phyloP scores from a whole-genome alignment of 30 jellyfish, hydroid and myxozoan species.

The Pelagia noctiluca region DNA sequence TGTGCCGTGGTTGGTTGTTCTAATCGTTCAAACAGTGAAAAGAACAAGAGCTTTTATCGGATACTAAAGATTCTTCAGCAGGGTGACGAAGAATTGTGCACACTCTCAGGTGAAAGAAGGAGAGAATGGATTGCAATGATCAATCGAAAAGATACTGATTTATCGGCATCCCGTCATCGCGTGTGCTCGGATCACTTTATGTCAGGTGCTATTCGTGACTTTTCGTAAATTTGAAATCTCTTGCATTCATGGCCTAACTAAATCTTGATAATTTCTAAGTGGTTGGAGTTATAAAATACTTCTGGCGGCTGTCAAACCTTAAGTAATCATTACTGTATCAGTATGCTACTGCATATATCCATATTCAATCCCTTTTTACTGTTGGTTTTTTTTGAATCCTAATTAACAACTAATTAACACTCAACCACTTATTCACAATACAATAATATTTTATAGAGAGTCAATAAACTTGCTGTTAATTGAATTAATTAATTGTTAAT shows the following conservation, averaged over 20 bases:
- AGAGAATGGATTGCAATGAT: slow-evolving; percentile 8
- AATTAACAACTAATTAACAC: no score
- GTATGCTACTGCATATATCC: no score
- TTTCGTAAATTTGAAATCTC: background rate
- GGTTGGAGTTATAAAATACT: no score
- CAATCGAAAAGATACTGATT: background rate
- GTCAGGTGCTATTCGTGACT: slow-evolving; percentile 4
- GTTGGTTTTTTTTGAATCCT: no score
- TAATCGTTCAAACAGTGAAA: background rate
- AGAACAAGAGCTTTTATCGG: background rate
- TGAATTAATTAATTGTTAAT: no score
- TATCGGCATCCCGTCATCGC: background rate
- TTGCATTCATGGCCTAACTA: background rate
- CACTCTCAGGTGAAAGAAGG: slow-evolving; percentile 12
- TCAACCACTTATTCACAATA: no score
- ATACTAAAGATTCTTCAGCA: background rate
- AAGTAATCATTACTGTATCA: no score
- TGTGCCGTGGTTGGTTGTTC: slow-evolving; percentile 11
- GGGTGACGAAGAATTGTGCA: background rate
- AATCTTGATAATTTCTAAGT: no score
- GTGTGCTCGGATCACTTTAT: slow-evolving; percentile 18
- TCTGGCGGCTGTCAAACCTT: no score
- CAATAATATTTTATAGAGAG: no score
- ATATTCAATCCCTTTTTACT: no score
- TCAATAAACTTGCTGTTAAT: no score